Conservation (phyloP, 2,113 vertebrate genomes). For the Tragulus kanchil region DNA sequence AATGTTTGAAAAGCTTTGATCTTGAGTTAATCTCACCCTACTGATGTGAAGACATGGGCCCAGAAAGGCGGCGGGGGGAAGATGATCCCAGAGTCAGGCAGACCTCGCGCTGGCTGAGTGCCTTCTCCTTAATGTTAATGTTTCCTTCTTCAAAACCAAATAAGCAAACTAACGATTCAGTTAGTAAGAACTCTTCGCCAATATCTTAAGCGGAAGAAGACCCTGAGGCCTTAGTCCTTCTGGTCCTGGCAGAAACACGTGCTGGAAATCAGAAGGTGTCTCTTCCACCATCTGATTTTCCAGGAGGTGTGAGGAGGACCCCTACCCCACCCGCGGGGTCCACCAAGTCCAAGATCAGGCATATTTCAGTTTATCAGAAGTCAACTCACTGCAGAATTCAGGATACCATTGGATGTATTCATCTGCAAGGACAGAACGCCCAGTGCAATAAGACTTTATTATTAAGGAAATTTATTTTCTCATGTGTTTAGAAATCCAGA, state of each 20-base stretch:
- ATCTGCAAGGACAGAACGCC: background rate
- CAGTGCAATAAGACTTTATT: background rate
- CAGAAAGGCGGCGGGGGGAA: background rate
- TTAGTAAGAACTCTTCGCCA: background rate
- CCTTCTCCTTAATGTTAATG: background rate
- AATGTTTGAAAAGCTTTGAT: slow-evolving; percentile 49
- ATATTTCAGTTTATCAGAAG: background rate
- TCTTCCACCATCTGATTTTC: background rate
- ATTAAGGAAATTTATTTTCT: background rate
- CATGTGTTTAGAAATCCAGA: background rate
- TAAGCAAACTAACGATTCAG: background rate
- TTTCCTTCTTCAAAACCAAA: background rate
- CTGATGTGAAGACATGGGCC: background rate
- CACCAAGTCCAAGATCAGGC: background rate
- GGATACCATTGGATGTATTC: background rate
- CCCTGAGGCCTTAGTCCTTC: background rate
- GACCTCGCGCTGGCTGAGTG: background rate
- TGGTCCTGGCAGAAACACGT: background rate
- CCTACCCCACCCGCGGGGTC: accelerated
- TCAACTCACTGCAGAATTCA: background rate
- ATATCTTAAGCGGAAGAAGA: background rate
- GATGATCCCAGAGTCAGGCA: background rate
- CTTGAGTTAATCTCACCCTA: slow-evolving; percentile 1
- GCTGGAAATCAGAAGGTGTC: background rate
- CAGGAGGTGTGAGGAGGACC: background rate